Base-by-base conservation (phyloP, 1,140 invertebrate genomes). In the Cherax quadricarinatus region DNA sequence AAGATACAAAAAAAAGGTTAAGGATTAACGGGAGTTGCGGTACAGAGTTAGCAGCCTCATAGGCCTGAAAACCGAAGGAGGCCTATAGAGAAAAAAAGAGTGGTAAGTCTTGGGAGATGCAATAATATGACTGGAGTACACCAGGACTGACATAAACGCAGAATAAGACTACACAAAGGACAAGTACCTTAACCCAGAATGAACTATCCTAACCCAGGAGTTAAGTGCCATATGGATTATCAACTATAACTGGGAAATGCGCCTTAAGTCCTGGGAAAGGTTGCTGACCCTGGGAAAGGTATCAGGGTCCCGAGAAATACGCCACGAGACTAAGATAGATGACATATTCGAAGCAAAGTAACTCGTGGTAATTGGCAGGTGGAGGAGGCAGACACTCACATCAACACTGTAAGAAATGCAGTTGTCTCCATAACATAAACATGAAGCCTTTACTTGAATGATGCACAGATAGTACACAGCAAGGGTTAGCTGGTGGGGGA, bases 371-470 rank as follows among this genome's bases (percentile, higher is more conserved):
- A 41, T 1, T 21, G 51, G 49, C 73, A 24, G n/a, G n/a, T 16
- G 30, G 49, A 75, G 51, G 51, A 86, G 75, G 86, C 86, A 85
- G 41, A 75, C 81, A 60, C 89, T 60, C 70, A 24, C 84, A 79
- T 0, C 86, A 21, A 84, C 21, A 85, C 81, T 85, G 88, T 73
- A 84, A 84, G 41, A 83, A 57, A 90, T 84, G 88, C 75, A 85
- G 88, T 90, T 90, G 88, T 90, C 88, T 90, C 88, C 88, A 90
- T 2, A 78, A 70, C 53, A 82, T 84, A 18, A 84, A 62, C 41
- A 84, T 83, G 51, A 81, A 88, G 86, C 86, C 86, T 88, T 88
- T 53, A 66, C 78, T 88, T 9, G 51, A 18, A 18, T 12, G 4
- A 53, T 30, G 70, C 70, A 79, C 73, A 87, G 24, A 87, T 10